phyloP scores from a whole-genome alignment of 2,888 invertebrate species.

The Deilephila porcellus region DNA sequence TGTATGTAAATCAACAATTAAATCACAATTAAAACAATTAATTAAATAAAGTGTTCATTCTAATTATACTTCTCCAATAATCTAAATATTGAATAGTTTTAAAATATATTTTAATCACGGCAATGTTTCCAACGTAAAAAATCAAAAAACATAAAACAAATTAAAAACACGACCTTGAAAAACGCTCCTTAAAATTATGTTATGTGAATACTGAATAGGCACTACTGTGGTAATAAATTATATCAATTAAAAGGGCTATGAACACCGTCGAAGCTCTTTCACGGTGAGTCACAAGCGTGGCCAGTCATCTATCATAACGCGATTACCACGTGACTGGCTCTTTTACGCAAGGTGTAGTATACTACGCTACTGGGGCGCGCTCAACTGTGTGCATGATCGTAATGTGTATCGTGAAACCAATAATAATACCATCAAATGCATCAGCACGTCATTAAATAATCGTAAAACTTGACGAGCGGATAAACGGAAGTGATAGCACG shows the following conservation, averaged over 20 bases:
- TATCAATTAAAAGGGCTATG: slow-evolving; percentile 33
- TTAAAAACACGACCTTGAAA: not conserved
- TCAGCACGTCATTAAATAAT: slow-evolving; percentile 6
- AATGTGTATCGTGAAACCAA: not conserved
- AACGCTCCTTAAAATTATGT: not conserved
- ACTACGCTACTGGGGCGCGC: not conserved
- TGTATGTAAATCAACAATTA: no score
- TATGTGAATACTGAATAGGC: not conserved
- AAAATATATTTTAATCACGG: no score
- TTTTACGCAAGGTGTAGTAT: slow-evolving; percentile 6
- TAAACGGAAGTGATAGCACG: slow-evolving; percentile 6
- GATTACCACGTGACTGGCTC: slow-evolving; percentile 41
- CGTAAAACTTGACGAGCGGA: not conserved
- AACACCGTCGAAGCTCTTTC: slow-evolving; percentile 44
- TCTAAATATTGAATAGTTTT: no score
- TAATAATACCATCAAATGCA: not conserved
- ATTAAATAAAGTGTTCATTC: no score
- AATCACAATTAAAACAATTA: no score
- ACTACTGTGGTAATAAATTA: slow-evolving; percentile 7
- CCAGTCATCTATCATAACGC: slow-evolving; percentile 61
- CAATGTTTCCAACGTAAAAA: no score
- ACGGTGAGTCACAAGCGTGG: slow-evolving; percentile 57
- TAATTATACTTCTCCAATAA: no score
- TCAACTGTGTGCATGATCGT: slow-evolving; percentile 3
- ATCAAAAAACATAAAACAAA: no score